phyloP scores from a whole-genome alignment of 2,888 invertebrate genomes.

The Melipona beecheii region DNA sequence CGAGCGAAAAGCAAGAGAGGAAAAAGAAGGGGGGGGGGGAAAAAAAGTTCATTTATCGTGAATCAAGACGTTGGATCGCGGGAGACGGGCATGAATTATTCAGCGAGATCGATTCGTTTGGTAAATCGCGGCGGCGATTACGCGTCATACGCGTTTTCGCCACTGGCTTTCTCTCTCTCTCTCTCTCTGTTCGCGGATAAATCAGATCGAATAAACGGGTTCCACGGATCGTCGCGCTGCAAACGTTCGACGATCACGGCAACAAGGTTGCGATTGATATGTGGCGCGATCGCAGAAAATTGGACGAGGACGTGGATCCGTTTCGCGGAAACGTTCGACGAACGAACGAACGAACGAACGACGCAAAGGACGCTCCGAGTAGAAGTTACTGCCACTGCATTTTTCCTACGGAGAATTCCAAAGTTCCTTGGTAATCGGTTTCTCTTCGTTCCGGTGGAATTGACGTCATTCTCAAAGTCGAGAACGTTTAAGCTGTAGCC shows the following conservation, averaged over 20 bases:
- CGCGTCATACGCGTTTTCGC: slow-evolving; percentile 8
- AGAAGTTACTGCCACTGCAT: background rate
- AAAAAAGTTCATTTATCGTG: slow-evolving; percentile 38
- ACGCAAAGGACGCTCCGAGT: background rate
- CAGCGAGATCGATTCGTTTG: slow-evolving; percentile 35
- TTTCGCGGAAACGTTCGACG: background rate
- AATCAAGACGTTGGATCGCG: slow-evolving; percentile 45
- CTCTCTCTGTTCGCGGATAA: background rate
- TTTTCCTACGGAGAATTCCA: background rate
- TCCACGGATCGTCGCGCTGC: background rate
- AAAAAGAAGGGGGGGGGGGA: background rate
- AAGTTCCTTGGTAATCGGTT: background rate
- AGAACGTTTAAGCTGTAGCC: background rate
- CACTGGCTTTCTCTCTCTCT: background rate
- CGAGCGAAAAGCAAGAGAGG: background rate
- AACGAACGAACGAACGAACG: background rate
- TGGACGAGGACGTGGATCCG: background rate
- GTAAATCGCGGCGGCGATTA: slow-evolving; percentile 26
- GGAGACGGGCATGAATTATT: slow-evolving; percentile 56
- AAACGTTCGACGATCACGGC: slow-evolving; percentile 18
- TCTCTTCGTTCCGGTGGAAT: background rate
- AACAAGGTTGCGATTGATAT: slow-evolving; percentile 19
- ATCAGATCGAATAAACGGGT: slow-evolving; percentile 16
- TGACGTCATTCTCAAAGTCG: background rate
- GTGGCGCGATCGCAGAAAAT: slow-evolving; percentile 5